Evolutionary conservation across 2,113 vertebrate genomes (phyloP).

Genomic region (Recurvirostra avosetta): DNA sequence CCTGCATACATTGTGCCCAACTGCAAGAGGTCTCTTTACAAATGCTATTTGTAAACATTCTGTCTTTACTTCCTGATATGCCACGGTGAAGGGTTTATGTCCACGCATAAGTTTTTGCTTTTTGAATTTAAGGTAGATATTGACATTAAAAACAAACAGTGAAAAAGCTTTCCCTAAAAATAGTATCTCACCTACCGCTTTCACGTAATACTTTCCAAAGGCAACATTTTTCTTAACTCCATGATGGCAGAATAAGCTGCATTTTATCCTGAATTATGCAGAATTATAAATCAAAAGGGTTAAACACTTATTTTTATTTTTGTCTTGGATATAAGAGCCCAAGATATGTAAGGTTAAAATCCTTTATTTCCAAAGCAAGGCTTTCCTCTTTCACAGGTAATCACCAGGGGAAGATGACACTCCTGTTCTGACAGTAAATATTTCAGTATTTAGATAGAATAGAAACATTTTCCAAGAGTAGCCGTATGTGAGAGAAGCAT

Average conservation of each 20-base stretch:
- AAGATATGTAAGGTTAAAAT: not conserved
- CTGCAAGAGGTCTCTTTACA: not conserved
- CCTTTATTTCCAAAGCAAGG: not conserved
- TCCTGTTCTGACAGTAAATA: not conserved
- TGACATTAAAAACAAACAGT: not conserved
- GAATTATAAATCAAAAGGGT: not conserved
- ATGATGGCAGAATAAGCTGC: not conserved
- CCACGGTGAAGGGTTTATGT: not conserved
- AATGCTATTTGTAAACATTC: not conserved
- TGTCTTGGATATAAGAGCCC: not conserved
- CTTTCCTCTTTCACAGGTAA: not conserved
- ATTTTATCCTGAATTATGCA: not conserved
- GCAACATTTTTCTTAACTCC: not conserved
- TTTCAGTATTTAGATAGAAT: not conserved
- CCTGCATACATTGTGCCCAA: not conserved
- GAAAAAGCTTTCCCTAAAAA: not conserved
- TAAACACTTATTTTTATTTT: not conserved
- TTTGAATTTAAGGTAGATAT: not conserved
- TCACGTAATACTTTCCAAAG: not conserved
- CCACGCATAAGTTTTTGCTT: not conserved
- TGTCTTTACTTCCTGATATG: not conserved
- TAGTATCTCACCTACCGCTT: not conserved
- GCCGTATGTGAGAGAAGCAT: rapidly evolving
- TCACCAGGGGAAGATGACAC: not conserved
- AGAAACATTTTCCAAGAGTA: not conserved